Conservation (phyloP, 1,140 invertebrate species). For the Periplaneta americana region DNA sequence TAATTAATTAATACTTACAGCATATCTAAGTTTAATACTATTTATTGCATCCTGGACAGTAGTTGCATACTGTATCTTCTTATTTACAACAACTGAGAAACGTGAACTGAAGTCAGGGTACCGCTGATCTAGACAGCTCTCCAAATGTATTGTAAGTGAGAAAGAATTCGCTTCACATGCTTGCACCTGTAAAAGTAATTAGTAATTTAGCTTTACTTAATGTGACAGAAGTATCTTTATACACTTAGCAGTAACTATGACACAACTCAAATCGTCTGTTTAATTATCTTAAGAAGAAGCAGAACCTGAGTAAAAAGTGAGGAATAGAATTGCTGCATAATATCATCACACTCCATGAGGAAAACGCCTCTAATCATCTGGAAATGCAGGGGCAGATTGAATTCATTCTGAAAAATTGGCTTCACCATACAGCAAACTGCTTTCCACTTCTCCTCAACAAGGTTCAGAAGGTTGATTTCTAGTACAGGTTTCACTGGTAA, state of each 20-base stretch:
- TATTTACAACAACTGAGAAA: background rate
- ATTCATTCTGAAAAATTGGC: conserved; percentile 3
- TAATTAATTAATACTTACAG: conserved; percentile 3
- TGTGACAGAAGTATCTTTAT: no score
- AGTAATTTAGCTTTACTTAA: background rate
- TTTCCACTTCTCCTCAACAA: background rate
- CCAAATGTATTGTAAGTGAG: background rate
- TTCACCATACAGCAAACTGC: background rate
- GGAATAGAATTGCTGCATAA: conserved; percentile 8
- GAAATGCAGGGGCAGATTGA: background rate
- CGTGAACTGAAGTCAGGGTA: background rate
- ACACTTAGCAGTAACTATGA: no score
- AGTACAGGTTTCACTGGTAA: background rate
- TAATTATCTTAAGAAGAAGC: background rate
- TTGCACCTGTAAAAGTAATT: background rate
- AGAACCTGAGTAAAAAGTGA: conserved; percentile 5
- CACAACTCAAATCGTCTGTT: no score
- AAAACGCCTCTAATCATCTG: background rate
- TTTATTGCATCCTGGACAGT: conserved; percentile 2
- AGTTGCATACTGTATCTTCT: background rate
- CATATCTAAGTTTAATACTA: background rate
- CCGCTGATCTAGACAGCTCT: background rate
- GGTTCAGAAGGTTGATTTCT: background rate
- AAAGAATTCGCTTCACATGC: background rate
- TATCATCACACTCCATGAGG: conserved; percentile 6